These are phyloP conservation scores for Zeus faber DNA, from an alignment of 2,113 vertebrate genomes.

Conservation along the genomic window DNA sequence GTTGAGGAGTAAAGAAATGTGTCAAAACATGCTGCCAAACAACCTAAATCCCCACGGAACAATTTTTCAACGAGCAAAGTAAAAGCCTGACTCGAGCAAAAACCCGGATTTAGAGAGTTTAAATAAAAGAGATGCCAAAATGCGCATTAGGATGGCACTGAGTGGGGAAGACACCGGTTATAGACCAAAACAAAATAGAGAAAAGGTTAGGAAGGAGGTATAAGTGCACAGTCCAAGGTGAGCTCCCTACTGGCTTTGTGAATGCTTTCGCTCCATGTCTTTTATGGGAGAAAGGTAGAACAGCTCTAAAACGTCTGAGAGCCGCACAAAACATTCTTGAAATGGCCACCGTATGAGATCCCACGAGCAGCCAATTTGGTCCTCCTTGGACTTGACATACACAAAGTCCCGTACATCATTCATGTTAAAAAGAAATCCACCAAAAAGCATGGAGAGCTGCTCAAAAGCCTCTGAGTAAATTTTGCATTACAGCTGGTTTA, in stretches of 20 bases:
- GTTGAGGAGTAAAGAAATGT: constrained; percentile 26
- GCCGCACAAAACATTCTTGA: constrained; percentile 40
- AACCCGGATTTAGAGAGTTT: neutral
- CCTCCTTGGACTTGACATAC: constrained; percentile 20
- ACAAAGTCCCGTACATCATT: constrained; percentile 20
- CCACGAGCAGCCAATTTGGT: constrained; percentile 31
- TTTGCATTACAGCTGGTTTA: too few relatives aligned
- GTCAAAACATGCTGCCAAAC: constrained; percentile 15
- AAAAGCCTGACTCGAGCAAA: neutral
- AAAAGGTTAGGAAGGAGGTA: too few relatives aligned
- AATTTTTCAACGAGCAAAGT: neutral
- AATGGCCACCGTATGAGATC: constrained; percentile 35
- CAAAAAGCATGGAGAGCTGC: too few relatives aligned
- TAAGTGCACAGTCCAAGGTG: too few relatives aligned
- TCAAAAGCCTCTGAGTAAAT: too few relatives aligned
- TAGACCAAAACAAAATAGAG: too few relatives aligned
- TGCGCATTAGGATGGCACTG: too few relatives aligned
- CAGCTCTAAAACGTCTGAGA: constrained; percentile 35
- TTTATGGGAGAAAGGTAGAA: too few relatives aligned
- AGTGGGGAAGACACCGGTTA: too few relatives aligned
- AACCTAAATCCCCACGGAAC: constrained; percentile 16
- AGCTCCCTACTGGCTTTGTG: too few relatives aligned
- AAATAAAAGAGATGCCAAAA: neutral
- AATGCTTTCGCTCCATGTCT: too few relatives aligned
- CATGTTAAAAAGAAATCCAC: too few relatives aligned